These are phyloP conservation scores for Coptodon bakossiorum DNA, from an alignment of 2,113 vertebrate species.

Conservation along the genomic window DNA sequence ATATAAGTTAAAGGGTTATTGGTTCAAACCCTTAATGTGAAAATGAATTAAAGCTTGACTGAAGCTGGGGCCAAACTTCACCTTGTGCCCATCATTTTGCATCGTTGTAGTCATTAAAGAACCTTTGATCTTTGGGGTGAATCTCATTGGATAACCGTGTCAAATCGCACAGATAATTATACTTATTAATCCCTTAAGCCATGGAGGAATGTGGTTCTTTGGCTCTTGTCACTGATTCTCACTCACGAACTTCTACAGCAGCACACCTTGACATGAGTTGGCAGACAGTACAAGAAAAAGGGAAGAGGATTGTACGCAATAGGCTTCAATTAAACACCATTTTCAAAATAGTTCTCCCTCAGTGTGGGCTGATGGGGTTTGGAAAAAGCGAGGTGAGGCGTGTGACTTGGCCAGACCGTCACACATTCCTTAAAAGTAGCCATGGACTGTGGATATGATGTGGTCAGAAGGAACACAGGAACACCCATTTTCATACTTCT, in stretches of 20 bases:
- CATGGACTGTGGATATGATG: neutral
- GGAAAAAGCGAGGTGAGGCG: neutral
- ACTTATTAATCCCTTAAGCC: constrained; percentile 48
- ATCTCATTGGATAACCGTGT: constrained; percentile 28
- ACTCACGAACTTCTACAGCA: neutral
- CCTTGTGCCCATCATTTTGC: constrained; percentile 17
- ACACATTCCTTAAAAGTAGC: constrained; percentile 19
- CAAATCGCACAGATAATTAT: constrained; percentile 1
- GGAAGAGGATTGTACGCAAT: neutral
- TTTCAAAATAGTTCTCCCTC: neutral
- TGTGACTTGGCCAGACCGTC: constrained; percentile 17
- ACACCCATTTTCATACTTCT: neutral
- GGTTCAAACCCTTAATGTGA: neutral
- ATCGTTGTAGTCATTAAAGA: constrained; percentile 30
- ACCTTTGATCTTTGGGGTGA: constrained; percentile 56
- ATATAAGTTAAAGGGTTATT: neutral
- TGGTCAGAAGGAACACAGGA: neutral
- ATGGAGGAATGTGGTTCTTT: constrained; percentile 30
- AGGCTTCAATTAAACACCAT: neutral
- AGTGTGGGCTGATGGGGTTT: neutral
- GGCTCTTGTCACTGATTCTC: neutral
- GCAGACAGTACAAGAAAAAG: neutral
- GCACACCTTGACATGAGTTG: neutral
- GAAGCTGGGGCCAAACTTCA: neutral
- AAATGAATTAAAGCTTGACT: neutral